Percentiles rank a stretch among this genome's conserved stretches.
These are phyloP conservation scores for Nesidiocoris tenuis DNA, from an alignment of 2,888 invertebrate genomes.

Conservation along the genomic window DNA sequence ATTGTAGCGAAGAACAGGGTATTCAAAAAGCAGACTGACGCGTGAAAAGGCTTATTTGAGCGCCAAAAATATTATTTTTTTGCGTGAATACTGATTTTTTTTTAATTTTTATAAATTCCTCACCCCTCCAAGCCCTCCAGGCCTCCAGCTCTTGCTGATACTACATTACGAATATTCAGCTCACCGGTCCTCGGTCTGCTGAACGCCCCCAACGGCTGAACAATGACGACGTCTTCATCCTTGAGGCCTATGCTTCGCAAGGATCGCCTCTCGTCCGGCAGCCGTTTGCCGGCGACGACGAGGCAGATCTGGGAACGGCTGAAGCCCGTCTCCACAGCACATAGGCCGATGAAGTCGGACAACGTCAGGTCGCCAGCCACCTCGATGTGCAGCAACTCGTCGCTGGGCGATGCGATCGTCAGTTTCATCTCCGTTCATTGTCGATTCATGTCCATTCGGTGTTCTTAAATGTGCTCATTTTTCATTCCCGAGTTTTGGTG, in stretches of 20 bases:
- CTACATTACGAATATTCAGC: too few species aligned
- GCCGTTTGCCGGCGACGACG: slow-evolving; percentile 80
- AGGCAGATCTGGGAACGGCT: slow-evolving; percentile 79
- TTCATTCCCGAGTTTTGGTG: background rate
- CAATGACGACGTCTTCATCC: slow-evolving; percentile 85
- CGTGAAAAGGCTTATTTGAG: too few species aligned
- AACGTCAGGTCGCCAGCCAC: slow-evolving; percentile 91
- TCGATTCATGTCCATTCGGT: background rate
- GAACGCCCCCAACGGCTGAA: slow-evolving; percentile 64
- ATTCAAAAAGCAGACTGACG: too few species aligned
- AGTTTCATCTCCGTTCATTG: slow-evolving; percentile 73
- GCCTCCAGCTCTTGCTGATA: too few species aligned
- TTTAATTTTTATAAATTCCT: too few species aligned
- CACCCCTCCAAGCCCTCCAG: too few species aligned
- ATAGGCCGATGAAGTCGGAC: slow-evolving; percentile 92
- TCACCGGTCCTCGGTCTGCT: too few species aligned
- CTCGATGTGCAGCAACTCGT: slow-evolving; percentile 85
- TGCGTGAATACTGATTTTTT: too few species aligned
- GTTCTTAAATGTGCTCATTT: background rate
- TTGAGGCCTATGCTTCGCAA: slow-evolving; percentile 78
- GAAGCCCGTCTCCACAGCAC: slow-evolving; percentile 84
- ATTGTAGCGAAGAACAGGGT: too few species aligned
- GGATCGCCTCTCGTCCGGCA: slow-evolving; percentile 80
- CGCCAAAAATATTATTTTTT: too few species aligned
- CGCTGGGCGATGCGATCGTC: slow-evolving; percentile 85